Percentiles rank a stretch among this genome's conserved stretches.
These are phyloP conservation scores for Stichopus chloronotus DNA, from an alignment of 35 echinoderm and acorn worm genomes.

Conservation along the genomic window DNA sequence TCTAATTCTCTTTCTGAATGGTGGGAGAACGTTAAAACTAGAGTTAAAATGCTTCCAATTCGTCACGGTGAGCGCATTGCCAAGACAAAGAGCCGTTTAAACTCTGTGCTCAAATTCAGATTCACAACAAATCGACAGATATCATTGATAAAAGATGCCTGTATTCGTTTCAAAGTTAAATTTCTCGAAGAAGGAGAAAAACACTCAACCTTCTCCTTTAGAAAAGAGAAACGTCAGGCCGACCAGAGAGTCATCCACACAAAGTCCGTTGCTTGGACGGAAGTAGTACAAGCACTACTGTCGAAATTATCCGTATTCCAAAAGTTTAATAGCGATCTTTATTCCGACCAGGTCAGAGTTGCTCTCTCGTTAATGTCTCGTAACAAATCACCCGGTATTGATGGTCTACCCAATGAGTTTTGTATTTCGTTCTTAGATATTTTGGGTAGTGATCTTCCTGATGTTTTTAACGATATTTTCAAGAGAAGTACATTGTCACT, in stretches of 20 bases:
- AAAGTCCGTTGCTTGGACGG: not conserved
- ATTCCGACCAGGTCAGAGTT: not conserved
- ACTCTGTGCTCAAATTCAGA: not conserved
- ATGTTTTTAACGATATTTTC: constrained; percentile 29
- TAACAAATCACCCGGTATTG: constrained; percentile 20
- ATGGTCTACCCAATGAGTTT: constrained; percentile 23
- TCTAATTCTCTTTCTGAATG: not conserved
- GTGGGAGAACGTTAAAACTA: constrained; percentile 31
- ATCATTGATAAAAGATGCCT: not conserved
- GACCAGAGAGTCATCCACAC: not conserved
- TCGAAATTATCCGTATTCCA: constrained; percentile 2
- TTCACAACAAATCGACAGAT: not conserved
- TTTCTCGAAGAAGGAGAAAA: constrained; percentile 12
- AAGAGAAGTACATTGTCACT: not conserved
- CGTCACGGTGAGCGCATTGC: not conserved
- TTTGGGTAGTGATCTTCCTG: not conserved
- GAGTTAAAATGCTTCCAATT: constrained; percentile 13
- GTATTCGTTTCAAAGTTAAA: constrained; percentile 6
- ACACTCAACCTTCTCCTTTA: not conserved
- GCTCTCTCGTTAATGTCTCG: not conserved
- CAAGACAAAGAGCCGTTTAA: not conserved
- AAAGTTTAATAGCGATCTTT: not conserved
- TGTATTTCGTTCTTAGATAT: constrained; percentile 22
- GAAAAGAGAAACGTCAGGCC: not conserved
- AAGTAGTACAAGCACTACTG: not conserved